These are phyloP conservation scores for Thryonomys swinderianus DNA, from an alignment of 2,113 vertebrate species.

Conservation along the genomic window DNA sequence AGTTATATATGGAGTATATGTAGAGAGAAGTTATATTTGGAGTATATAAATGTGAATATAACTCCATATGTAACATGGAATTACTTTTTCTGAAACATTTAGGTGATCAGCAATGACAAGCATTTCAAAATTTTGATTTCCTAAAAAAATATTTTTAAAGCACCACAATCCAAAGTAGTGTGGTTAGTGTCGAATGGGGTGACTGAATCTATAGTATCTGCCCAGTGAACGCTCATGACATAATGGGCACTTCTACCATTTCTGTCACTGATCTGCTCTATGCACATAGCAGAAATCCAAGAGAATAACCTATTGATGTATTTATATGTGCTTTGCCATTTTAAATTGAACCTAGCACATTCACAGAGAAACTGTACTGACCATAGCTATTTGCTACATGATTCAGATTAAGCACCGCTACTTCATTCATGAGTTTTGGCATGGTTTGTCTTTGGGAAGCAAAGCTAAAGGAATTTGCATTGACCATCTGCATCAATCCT, in stretches of 20 bases:
- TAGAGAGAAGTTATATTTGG: not conserved
- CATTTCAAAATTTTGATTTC: not conserved
- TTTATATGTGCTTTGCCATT: conserved; percentile 53
- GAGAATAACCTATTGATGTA: conserved; percentile 40
- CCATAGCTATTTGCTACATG: not conserved
- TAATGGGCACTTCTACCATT: not conserved
- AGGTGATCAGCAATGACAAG: not conserved
- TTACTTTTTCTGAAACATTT: not conserved
- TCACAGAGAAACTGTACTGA: not conserved
- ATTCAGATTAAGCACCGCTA: conserved; percentile 44
- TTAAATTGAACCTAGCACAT: conserved; percentile 50
- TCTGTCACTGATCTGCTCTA: not conserved
- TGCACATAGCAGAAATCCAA: not conserved
- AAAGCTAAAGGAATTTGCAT: conserved; percentile 53
- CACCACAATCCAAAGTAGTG: not conserved
- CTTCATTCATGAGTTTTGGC: conserved; percentile 51
- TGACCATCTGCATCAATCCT: conserved; percentile 51
- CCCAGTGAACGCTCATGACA: not conserved
- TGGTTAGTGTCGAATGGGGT: not conserved
- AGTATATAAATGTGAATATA: too few relatives aligned
- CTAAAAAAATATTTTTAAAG: not conserved
- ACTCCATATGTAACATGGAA: not conserved
- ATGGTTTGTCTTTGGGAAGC: conserved; percentile 57
- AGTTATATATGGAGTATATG: too few relatives aligned
- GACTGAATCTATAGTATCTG: not conserved